Conservation (phyloP, 2,113 vertebrate species). For the Nycticorax nycticorax region DNA sequence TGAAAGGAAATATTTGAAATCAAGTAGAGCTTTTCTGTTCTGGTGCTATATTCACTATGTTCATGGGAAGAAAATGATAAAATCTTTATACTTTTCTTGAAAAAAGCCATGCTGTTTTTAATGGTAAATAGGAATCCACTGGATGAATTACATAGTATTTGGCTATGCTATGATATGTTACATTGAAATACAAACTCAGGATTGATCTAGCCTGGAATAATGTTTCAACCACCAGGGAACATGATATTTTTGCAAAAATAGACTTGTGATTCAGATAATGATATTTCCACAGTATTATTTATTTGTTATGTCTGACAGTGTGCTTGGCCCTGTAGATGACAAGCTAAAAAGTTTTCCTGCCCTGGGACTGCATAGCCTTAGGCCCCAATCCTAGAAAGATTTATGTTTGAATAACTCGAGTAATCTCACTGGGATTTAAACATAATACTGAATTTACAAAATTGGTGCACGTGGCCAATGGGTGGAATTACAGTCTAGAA, state of each 20-base stretch:
- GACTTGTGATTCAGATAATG: slow-evolving; percentile 25
- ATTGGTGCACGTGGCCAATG: neutral
- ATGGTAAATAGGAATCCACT: neutral
- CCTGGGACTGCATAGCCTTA: neutral
- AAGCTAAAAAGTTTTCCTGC: slow-evolving; percentile 25
- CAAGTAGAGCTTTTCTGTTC: neutral
- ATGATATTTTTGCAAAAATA: slow-evolving; percentile 31
- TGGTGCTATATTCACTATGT: neutral
- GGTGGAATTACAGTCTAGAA: slow-evolving; percentile 9
- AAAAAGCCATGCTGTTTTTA: neutral
- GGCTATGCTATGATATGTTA: neutral
- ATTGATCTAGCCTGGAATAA: slow-evolving; percentile 8
- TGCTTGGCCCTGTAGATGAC: neutral
- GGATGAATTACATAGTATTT: neutral
- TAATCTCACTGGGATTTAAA: slow-evolving; percentile 21
- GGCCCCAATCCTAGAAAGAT: neutral
- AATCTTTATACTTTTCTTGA: neutral
- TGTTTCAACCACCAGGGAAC: slow-evolving; percentile 4
- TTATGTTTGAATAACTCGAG: slow-evolving; percentile 14
- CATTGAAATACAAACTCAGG: neutral
- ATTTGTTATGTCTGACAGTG: slow-evolving; percentile 46
- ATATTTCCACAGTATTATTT: slow-evolving; percentile 49
- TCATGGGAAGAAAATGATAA: neutral
- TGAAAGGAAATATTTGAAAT: neutral
- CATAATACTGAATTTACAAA: slow-evolving; percentile 28